Base-by-base conservation (phyloP, 2,797 vertebrate genomes). In the Macroramphosus scolopax region DNA sequence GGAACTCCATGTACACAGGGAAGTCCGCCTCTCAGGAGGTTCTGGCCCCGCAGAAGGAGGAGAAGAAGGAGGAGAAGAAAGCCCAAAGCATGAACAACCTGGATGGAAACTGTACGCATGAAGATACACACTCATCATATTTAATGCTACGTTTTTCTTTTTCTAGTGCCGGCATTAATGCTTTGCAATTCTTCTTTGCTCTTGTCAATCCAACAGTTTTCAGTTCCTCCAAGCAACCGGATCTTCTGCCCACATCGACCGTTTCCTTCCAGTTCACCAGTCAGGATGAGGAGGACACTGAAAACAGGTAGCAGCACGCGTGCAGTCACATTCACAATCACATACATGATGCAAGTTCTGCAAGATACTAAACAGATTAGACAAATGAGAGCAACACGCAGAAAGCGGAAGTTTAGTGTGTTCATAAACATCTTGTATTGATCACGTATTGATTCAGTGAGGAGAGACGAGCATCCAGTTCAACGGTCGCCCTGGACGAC, bases 1-100 rank as follows among this genome's bases (percentile, higher is more conserved):
- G 83, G 65, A 88, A 78, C 67, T 95, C 93, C 11, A 83, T 97
- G 6, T 74, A 89, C 0, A 85, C 87, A 1, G 53, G 76, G 5
- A 94, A 94, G 74, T 93, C 93, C 0, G 80, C 87, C 3, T 98
- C 95, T 4, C 95, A 97, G 81, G 95, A 98, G 84, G 58, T 93
- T 2, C 83, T 96, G 40, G 91, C 87, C 39, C 76, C 84, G 0
- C 47, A 72, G 8, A 91, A 58, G 58, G 93, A 91, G 38, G 92
- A 95, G 18, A 90, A 78, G 81, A 87, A 76, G 34, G 90, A 91
- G 6, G 93, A 92, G 54, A 93, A 89, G 57, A 89, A 53, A 78
- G 89, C 93, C 3, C 93, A 92, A 16, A 98, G 95, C 76, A 88
- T 90, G 43, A 91, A 92, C 74, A 93, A 95, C 79, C 90, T 98